Percentiles rank a stretch among this genome's conserved stretches.
Evolutionary conservation across 2,113 vertebrate genomes (phyloP).

Genomic region (Percopsis transmontana): DNA sequence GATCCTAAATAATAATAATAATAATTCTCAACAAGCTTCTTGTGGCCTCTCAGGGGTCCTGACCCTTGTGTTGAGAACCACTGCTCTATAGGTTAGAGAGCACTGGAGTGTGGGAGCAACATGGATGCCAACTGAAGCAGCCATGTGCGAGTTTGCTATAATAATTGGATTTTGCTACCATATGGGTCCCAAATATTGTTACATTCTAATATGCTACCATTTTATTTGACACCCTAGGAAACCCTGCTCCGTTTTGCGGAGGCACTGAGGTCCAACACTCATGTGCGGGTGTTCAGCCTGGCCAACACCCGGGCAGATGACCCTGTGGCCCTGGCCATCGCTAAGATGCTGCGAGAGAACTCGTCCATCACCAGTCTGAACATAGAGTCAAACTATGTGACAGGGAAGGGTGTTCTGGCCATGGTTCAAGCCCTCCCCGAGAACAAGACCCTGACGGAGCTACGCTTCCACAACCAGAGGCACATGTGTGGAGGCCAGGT

Average conservation of each 20-base stretch:
- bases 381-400: conserved; percentile 96
- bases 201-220: too few species aligned
- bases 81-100: neutral
- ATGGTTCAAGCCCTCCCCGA: conserved; percentile 86
- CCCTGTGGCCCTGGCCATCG: conserved; percentile 84
- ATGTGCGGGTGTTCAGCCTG: conserved; percentile 86
- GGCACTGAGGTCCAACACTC: conserved; percentile 85
- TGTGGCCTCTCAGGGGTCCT: neutral
- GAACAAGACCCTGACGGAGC: conserved; percentile 88
- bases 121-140: too few species aligned
- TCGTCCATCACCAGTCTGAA: conserved; percentile 86
- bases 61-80: neutral
- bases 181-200: too few species aligned
- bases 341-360: conserved; percentile 89
- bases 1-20: neutral
- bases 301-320: conserved; percentile 94
- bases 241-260: conserved; percentile 89
- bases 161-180: too few species aligned
- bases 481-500: conserved; percentile 93
- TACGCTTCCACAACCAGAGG: conserved; percentile 97
- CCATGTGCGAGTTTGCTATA: too few species aligned
- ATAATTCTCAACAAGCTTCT: neutral
- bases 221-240: conserved; percentile 62
- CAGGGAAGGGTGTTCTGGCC: conserved; percentile 90
- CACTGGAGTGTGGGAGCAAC: too few species aligned